Evolutionary conservation across 2,113 vertebrate genomes (phyloP), one percentile per base, ranked within the genome.

Genomic region (Epinephelus cyanopodus): DNA sequence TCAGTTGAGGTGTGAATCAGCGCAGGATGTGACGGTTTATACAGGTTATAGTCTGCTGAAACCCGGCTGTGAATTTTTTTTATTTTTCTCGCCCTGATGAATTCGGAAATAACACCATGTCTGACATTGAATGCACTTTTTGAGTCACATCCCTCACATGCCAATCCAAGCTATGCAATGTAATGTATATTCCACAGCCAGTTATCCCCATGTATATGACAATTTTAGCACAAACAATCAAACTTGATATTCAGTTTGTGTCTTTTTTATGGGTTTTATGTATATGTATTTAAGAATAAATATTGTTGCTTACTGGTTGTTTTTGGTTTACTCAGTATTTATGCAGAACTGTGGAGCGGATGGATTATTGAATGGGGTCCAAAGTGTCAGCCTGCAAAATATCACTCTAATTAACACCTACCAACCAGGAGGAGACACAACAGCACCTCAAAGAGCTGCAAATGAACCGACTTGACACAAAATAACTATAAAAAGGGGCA

Each of bases 201-300:
- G 58, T 84, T 81, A 82, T 84, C 75, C 74, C 52, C 82, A 65
- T 81, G 68, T 83, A 75, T 82, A 90, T 73, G 58, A 79, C 63
- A 77, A 67, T 83, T 89, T 91, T 83, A 87, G 87, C 93, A 92
- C 87, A 89, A 87, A 82, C 76, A 90, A 83, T 88, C 88, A 89
- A 88, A 85, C 84, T 88, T 92, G 77, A 88, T 89, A 88, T 88
- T 88, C 81, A 84, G 87, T 86, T 82, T 81, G 60, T 89, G 89
- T 91, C 76, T 94, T 93, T 94, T 91, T 93, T 94, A 87, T 94
- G 79, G 92, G 84, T 95, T 92, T 90, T 94, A 91, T 93, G 84
- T 95, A 94, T 92, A 95, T 95, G 93, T 95, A 94, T 95, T 93
- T 91, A 93, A 89, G 80, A 94, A 93, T 93, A 94, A 89, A 95